Conservation (phyloP, 2,888 invertebrate genomes). For the Agrotis exclamationis region DNA sequence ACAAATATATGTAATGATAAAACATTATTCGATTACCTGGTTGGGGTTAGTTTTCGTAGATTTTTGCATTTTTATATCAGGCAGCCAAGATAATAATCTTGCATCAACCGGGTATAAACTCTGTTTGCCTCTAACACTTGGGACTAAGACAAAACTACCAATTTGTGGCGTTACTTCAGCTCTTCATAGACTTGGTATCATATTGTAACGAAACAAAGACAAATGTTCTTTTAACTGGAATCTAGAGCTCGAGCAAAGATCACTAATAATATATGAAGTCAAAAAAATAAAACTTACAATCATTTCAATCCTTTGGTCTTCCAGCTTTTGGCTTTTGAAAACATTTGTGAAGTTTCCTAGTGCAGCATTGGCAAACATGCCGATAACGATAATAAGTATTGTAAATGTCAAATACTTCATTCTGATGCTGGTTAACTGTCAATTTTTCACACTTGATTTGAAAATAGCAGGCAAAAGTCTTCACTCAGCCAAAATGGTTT, state of each 20-base stretch:
- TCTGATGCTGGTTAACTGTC: neutral
- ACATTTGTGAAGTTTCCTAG: constrained; percentile 19
- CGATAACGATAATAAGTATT: constrained; percentile 34
- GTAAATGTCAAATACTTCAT: constrained; percentile 35
- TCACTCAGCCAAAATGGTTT: neutral
- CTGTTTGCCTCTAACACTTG: too few relatives aligned
- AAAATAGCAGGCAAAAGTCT: neutral
- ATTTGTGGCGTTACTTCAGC: too few relatives aligned
- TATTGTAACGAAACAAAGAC: too few relatives aligned
- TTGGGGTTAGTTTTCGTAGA: too few relatives aligned
- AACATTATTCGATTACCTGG: too few relatives aligned
- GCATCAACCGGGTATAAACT: too few relatives aligned
- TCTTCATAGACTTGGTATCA: neutral
- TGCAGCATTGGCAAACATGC: constrained; percentile 4
- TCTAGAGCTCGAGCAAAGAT: neutral
- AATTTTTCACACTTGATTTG: neutral
- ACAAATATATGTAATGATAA: constrained; percentile 41
- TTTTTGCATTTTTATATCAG: too few relatives aligned
- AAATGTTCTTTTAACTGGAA: neutral
- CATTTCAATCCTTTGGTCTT: constrained; percentile 50
- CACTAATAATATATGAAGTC: neutral
- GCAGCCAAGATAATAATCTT: too few relatives aligned
- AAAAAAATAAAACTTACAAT: constrained; percentile 50
- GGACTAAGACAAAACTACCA: too few relatives aligned
- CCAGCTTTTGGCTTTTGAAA: constrained; percentile 6